A percentile compares a stretch with the other conserved stretches of the same genome.
Evolutionary conservation across 1,140 invertebrate species (phyloP).

Genomic region (Pachyrhynchus sulphureomaculatus): DNA sequence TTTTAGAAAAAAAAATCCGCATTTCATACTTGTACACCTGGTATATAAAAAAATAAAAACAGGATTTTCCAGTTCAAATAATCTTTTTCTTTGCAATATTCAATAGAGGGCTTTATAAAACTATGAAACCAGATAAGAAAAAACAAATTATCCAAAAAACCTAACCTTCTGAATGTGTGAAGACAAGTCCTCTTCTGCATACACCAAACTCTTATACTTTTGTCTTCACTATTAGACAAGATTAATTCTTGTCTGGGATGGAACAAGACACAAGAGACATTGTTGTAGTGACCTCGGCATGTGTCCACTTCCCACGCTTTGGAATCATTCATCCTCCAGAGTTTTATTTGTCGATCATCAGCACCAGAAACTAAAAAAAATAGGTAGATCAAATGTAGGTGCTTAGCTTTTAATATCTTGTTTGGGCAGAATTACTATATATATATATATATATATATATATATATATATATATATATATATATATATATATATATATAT

Average conservation of each 20-base stretch:
- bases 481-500: no score
- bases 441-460: no score
- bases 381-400: not conserved
- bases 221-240: slow-evolving; percentile 97
- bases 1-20: no score
- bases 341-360: slow-evolving; percentile 95
- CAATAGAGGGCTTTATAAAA: no score
- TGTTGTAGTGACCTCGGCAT: slow-evolving; percentile 98
- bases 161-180: slow-evolving; percentile 78
- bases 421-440: no score
- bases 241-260: slow-evolving; percentile 97
- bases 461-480: no score
- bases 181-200: slow-evolving; percentile 97
- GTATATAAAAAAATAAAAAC: no score
- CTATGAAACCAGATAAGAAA: no score
- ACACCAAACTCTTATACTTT: slow-evolving; percentile 98
- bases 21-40: no score
- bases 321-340: slow-evolving; percentile 99
- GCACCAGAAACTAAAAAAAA: slow-evolving; percentile 75
- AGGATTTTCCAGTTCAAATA: no score
- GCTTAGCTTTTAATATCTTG: not conserved
- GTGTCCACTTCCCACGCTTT: slow-evolving; percentile 99
- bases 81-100: no score
- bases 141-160: not conserved
- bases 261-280: slow-evolving; percentile 97